These are phyloP conservation scores for Stenurella melanura DNA, from an alignment of 2,888 invertebrate genomes.

Conservation along the genomic window DNA sequence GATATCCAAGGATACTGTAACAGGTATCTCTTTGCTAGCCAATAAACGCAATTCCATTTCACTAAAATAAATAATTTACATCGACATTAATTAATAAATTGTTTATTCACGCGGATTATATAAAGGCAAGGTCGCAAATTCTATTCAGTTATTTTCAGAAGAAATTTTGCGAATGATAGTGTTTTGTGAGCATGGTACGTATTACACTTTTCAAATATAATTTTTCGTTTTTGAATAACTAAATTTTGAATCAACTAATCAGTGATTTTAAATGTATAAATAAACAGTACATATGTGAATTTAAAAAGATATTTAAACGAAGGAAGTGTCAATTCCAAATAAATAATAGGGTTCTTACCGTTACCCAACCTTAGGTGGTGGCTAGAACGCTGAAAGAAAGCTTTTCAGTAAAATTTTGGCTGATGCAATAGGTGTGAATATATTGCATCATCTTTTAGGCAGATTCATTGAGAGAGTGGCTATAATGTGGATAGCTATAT, in stretches of 20 bases:
- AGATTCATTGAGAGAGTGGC: no score
- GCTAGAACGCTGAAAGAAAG: constrained; percentile 21
- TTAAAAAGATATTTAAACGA: background rate
- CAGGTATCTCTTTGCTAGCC: constrained; percentile 26
- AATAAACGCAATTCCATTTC: constrained; percentile 35
- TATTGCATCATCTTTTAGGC: constrained; percentile 46
- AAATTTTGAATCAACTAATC: background rate
- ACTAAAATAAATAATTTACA: constrained; percentile 38
- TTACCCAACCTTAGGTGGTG: background rate
- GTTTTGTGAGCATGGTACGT: constrained; percentile 44
- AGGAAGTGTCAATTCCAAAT: background rate
- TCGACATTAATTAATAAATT: constrained; percentile 35
- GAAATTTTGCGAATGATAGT: constrained; percentile 36
- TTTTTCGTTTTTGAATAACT: constrained; percentile 5
- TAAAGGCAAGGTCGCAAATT: constrained; percentile 31
- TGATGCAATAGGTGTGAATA: constrained; percentile 43
- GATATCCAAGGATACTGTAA: constrained; percentile 41
- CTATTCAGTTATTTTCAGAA: constrained; percentile 29
- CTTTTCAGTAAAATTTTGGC: constrained; percentile 31
- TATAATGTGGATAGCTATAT: no score
- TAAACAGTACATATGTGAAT: background rate
- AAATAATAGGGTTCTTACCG: background rate
- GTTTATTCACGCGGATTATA: constrained; percentile 41
- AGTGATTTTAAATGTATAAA: background rate
- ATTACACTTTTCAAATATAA: constrained; percentile 13